Percentiles rank a stretch among this genome's conserved stretches.
phyloP scores from a whole-genome alignment of 2,888 invertebrate genomes.

The Himalopsyche japonica region DNA sequence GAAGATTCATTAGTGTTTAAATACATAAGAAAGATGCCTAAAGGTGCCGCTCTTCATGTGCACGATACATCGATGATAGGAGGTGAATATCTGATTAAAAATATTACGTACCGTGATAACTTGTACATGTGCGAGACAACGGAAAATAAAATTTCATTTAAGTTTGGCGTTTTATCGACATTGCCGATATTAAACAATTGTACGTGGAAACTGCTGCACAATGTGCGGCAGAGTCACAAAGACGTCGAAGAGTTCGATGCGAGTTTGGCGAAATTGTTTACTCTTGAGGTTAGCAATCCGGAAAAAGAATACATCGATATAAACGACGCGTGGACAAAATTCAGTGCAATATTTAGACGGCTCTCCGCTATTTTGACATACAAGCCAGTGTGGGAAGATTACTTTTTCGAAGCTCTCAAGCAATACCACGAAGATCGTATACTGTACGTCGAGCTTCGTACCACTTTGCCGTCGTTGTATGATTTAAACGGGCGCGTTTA shows the following conservation, averaged over 20 bases:
- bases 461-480: slow-evolving; percentile 66
- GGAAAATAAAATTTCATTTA: neutral
- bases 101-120: slow-evolving; percentile 60
- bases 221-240: slow-evolving; percentile 48
- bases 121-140: neutral
- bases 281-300: slow-evolving; percentile 60
- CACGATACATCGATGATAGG: slow-evolving; percentile 69
- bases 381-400: slow-evolving; percentile 67
- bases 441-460: slow-evolving; percentile 71
- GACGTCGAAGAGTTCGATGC: slow-evolving; percentile 57
- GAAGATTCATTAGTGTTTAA: slow-evolving; percentile 66
- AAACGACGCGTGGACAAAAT: slow-evolving; percentile 63
- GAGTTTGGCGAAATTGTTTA: slow-evolving; percentile 58
- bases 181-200: no score
- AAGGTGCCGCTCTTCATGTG: slow-evolving; percentile 72
- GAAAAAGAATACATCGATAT: slow-evolving; percentile 57
- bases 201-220: neutral
- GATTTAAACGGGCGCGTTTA: slow-evolving; percentile 67
- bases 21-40: slow-evolving; percentile 71
- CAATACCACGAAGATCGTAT: slow-evolving; percentile 69
- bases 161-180: slow-evolving; percentile 44
- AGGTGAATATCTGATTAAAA: slow-evolving; percentile 61
- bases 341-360: slow-evolving; percentile 60
- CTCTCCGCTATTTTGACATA: slow-evolving; percentile 62
- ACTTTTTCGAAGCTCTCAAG: slow-evolving; percentile 66